Percentiles rank a stretch among this genome's conserved stretches.
phyloP scores from a whole-genome alignment of 2,888 invertebrate species.

The Temnothorax ravouxi region DNA sequence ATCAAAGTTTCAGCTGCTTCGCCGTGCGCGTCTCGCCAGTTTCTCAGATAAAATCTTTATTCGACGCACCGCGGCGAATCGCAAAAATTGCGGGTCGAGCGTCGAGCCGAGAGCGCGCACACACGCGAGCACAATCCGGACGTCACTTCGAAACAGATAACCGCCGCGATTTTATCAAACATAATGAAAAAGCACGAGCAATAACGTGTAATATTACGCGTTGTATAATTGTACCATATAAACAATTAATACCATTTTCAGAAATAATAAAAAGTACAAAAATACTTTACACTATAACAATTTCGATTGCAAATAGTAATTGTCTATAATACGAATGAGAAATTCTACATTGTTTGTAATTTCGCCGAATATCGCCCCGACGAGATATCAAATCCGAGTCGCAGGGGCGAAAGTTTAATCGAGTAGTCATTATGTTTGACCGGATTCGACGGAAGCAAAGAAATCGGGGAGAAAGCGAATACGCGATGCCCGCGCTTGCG shows the following conservation, averaged over 20 bases:
- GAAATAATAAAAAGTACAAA: not conserved
- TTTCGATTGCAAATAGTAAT: conserved; percentile 34
- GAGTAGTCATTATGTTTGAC: conserved; percentile 86
- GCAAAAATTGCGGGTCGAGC: conserved; percentile 34
- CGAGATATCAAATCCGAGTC: conserved; percentile 61
- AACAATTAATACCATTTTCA: not conserved
- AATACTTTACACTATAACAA: not conserved
- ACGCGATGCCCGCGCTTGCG: conserved; percentile 46
- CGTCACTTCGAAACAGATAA: not conserved
- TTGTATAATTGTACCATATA: not conserved
- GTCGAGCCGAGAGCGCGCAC: not conserved
- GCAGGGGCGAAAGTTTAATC: conserved; percentile 81
- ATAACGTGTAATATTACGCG: not conserved
- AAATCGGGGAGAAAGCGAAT: conserved; percentile 68
- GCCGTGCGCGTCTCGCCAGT: conserved; percentile 43
- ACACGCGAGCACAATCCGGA: conserved; percentile 2
- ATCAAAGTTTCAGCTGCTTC: conserved; percentile 68
- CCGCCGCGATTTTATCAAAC: not conserved
- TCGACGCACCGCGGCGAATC: conserved; percentile 47
- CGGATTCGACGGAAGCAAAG: conserved; percentile 79
- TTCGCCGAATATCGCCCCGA: conserved; percentile 31
- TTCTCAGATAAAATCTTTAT: conserved; percentile 57
- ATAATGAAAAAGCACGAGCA: not conserved
- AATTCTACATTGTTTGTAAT: conserved; percentile 12
- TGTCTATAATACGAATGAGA: conserved; percentile 5